phyloP scores from a whole-genome alignment of 2,888 invertebrate species.

The Microplitis deprimator region DNA sequence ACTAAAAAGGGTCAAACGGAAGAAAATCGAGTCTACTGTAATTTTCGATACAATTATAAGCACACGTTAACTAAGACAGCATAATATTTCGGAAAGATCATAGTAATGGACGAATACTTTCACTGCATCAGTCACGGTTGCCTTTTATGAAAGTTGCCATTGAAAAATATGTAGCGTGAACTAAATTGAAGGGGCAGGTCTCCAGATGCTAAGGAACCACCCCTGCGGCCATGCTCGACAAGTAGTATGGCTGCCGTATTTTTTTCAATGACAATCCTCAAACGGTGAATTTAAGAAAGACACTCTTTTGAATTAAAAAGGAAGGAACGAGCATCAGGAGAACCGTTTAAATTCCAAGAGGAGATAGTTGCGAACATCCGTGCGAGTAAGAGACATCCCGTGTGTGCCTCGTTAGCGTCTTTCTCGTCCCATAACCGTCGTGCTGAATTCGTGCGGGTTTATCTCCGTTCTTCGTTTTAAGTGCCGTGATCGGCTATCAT shows the following conservation, averaged over 20 bases:
- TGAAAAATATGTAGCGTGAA: conserved; percentile 50
- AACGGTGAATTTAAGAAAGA: conserved; percentile 24
- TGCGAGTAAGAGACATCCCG: conserved; percentile 56
- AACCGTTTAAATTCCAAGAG: conserved; percentile 57
- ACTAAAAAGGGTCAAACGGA: no score
- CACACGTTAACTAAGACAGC: no score
- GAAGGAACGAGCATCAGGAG: conserved; percentile 45
- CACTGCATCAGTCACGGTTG: no score
- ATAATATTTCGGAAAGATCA: no score
- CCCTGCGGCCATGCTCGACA: conserved; percentile 67
- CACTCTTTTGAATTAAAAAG: conserved; percentile 55
- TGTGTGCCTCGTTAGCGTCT: conserved; percentile 60
- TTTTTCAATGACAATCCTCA: conserved; percentile 31
- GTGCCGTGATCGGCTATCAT: conserved; percentile 62
- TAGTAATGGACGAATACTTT: no score
- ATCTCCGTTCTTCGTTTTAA: conserved; percentile 56
- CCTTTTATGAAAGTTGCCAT: conserved; percentile 8
- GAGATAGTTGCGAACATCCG: conserved; percentile 60
- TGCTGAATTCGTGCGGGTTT: conserved; percentile 52
- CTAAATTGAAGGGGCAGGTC: conserved; percentile 63
- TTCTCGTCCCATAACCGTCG: conserved; percentile 48
- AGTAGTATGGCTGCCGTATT: conserved; percentile 61
- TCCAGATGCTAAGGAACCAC: conserved; percentile 63
- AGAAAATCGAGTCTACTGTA: no score
- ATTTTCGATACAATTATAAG: no score